Percentiles rank a stretch among this genome's conserved stretches.
These are phyloP conservation scores for Drosophila sechellia DNA, from an alignment of 1,140 invertebrate species.

Conservation along the genomic window DNA sequence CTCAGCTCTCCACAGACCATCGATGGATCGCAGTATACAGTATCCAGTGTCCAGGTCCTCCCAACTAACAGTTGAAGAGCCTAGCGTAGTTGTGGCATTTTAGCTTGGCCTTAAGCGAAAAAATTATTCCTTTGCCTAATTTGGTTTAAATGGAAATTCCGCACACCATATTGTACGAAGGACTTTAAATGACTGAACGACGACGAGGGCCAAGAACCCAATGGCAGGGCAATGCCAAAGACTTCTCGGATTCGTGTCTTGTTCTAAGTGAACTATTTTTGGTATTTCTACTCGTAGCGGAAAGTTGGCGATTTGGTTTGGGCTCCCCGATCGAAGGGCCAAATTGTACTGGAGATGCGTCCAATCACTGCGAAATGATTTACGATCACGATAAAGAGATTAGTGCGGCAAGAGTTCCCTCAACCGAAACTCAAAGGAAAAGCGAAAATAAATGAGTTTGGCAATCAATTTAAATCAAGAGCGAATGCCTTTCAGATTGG, in stretches of 20 bases:
- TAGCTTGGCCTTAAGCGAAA: conserved; percentile 60
- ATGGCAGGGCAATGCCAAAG: conserved; percentile 32
- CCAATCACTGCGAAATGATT: conserved; percentile 52
- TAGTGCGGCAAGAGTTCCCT: conserved; percentile 18
- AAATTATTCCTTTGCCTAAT: conserved; percentile 80
- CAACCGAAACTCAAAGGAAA: conserved; percentile 11
- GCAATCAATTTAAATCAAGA: conserved; percentile 18
- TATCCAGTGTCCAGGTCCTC: conserved; percentile 12
- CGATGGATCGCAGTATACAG: conserved; percentile 9
- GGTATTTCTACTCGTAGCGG: conserved; percentile 54
- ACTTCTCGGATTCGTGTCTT: conserved; percentile 42
- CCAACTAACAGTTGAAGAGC: conserved; percentile 36
- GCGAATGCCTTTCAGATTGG: neutral
- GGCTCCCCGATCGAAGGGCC: conserved; percentile 13
- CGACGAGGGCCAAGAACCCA: conserved; percentile 37
- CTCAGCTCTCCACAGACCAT: conserved; percentile 21
- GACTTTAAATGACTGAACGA: conserved; percentile 73
- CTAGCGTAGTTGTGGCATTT: conserved; percentile 39
- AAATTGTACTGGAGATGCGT: conserved; percentile 29
- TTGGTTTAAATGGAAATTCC: conserved; percentile 81
- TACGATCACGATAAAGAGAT: conserved; percentile 63
- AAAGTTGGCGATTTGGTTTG: conserved; percentile 43
- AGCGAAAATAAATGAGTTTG: conserved; percentile 30
- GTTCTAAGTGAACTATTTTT: conserved; percentile 67
- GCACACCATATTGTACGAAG: conserved; percentile 79